Evolutionary conservation across 2,888 invertebrate species (phyloP), one percentile per base, ranked within the genome.

Genomic region (Arge pagana): DNA sequence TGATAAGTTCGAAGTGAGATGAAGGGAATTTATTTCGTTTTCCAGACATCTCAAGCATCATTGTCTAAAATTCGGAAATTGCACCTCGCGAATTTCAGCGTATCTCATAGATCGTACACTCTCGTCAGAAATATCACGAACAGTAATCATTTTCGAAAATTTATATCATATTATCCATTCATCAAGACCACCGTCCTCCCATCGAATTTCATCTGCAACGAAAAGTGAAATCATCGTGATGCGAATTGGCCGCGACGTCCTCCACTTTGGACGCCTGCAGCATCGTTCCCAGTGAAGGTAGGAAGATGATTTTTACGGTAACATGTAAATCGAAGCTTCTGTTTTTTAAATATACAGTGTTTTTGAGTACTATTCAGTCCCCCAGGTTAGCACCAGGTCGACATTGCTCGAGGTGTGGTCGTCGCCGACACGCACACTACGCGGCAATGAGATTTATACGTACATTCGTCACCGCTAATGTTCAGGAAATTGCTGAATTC

Each of bases 361-460:
- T 23, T 23, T 35, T 21, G 13, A 45, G 16, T 15, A 10, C 45
- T 31, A 45, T 31, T 23, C 18, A 31, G 13, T 45, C 45, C 23
- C 33, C n/a, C 45, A 33, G 45, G 45, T 35, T 16, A 35, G 45
- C 31, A 45, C 23, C 16, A 28, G 23, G 33, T 13, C 10, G 31
- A 31, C 11, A 33, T 45, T 33, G 33, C 33, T 45, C 45, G 23
- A 16, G 21, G 45, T 45, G 45, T 24, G 33, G 35, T 15, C 33
- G 16, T 13, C 7, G 35, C 15, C 33, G 23, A 35, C 23, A 45
- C 45, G 33, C 45, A 45, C 23, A 35, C 33, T 45, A 31, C 45
- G 45, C 30, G 31, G 35, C 45, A 33, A 10, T 11, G 8, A 10
- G 10, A 23, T 10, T 45, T 35, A 16, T 16, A n/a, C 10, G 24